These are phyloP conservation scores for Brenthis ino DNA, from an alignment of 2,888 invertebrate genomes.

Conservation along the genomic window DNA sequence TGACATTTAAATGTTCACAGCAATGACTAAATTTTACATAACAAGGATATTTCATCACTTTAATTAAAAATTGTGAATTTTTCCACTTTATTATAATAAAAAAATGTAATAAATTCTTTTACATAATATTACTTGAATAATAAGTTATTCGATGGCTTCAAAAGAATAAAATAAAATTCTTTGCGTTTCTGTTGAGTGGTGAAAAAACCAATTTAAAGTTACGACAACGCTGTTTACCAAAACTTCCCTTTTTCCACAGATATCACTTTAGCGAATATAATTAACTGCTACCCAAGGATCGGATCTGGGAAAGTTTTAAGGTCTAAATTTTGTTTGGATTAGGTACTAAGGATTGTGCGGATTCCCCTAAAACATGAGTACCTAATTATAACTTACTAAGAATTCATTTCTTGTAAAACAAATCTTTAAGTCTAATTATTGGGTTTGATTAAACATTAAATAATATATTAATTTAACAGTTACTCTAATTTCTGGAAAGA, in stretches of 20 bases:
- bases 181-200: conserved; percentile 48
- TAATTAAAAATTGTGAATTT: background rate
- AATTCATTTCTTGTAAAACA: background rate
- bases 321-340: conserved; percentile 41
- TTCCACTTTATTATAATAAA: background rate
- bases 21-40: too few relatives aligned
- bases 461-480: too few relatives aligned
- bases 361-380: conserved; percentile 21
- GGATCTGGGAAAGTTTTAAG: conserved; percentile 43
- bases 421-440: background rate
- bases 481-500: too few relatives aligned
- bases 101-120: conserved; percentile 20
- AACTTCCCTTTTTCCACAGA: conserved; percentile 55
- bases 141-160: conserved; percentile 45
- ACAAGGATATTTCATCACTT: background rate
- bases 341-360: conserved; percentile 30
- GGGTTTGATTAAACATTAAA: background rate
- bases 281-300: conserved; percentile 52
- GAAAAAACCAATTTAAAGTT: conserved; percentile 65
- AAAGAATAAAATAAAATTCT: conserved; percentile 51
- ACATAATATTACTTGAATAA: conserved; percentile 35
- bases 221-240: conserved; percentile 59
- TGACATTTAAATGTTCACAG: too few relatives aligned
- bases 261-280: conserved; percentile 61
- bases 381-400: conserved; percentile 18